These are phyloP conservation scores for Macquaria ambigua DNA, from an alignment of 2,113 vertebrate genomes.

Conservation along the genomic window DNA sequence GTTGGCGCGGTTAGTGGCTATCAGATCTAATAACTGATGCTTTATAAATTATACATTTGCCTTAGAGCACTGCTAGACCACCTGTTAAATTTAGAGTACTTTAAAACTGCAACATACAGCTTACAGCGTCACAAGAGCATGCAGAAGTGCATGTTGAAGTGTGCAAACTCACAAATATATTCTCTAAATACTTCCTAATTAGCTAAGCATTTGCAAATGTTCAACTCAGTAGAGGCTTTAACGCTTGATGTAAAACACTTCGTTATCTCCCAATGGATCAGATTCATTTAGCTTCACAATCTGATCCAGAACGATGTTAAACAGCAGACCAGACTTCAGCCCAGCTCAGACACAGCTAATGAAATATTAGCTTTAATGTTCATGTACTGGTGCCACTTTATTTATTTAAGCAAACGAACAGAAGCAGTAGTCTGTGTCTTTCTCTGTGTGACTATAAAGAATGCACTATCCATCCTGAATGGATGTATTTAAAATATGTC, in stretches of 20 bases:
- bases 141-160: slow-evolving; percentile 60
- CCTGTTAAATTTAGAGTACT: slow-evolving; percentile 25
- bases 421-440: slow-evolving; percentile 41
- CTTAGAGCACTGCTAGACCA: slow-evolving; percentile 56
- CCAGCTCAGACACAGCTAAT: slow-evolving; percentile 42
- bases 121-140: slow-evolving; percentile 56
- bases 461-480: slow-evolving; percentile 61
- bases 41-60: slow-evolving; percentile 50
- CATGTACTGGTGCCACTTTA: slow-evolving; percentile 71
- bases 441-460: slow-evolving; percentile 50
- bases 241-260: slow-evolving; percentile 5
- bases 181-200: slow-evolving; percentile 32
- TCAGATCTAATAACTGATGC: slow-evolving; percentile 45
- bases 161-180: slow-evolving; percentile 32
- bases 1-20: slow-evolving; percentile 23
- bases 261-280: not conserved
- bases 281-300: slow-evolving; percentile 14
- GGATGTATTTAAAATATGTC: slow-evolving; percentile 41
- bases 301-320: not conserved
- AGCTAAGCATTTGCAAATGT: slow-evolving; percentile 42
- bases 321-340: slow-evolving; percentile 23
- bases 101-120: slow-evolving; percentile 23
- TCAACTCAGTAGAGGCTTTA: slow-evolving; percentile 29
- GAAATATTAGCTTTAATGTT: slow-evolving; percentile 50
- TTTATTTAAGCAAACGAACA: slow-evolving; percentile 39